Evolutionary conservation across 53 echinoderm and acorn worm genomes (phyloP), one percentile per base, ranked within the genome.

Genomic region (Mesocentrotus franciscanus): DNA sequence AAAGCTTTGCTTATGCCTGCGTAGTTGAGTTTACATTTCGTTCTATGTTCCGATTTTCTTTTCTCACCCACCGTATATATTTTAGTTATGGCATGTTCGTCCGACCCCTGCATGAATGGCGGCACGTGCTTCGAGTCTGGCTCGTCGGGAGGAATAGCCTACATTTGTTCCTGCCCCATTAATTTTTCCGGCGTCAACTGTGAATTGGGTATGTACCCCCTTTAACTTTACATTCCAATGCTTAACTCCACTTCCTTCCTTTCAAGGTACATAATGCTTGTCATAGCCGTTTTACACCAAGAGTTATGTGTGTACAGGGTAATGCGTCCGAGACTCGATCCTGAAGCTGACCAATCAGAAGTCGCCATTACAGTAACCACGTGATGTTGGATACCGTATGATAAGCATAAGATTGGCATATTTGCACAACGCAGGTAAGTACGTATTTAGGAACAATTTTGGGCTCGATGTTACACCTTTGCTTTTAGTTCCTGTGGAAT

Each of bases 51-150:
- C 26, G 1, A 27, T 92, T 56, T 74, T 13, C 35, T 93, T 93
- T 57, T 60, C 60, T 58, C 58, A 0, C 26, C 27, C 58, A n/a
- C 27, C n/a, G 2, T 56, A 27, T 72, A 18, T 20, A 92, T 15
- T 66, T 39, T 81, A 93, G 93, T 61, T 15, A 18, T 57, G 30
- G 93, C 93, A 93, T 93, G 93, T 60, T 93, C 93, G 61, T 93
- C 93, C 20, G n/a, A 81, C 59, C 83, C 93, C 9, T 93, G 93
- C 76, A 34, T 79, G 49, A 93, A 93, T 58, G 81, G 61, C 1
- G 93, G 93, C 4, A 61, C 59, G 8, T 93, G 93, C 30, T 61
- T 79, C 33, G 61, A 93, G 30, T 42, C 81, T 81, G 93, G 93
- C 14, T 79, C 93, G 13, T 2, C 32, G 6, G 33, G 59, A 16